Base-by-base conservation (phyloP, 2,888 invertebrate species). In the Campopleginae sp. region DNA sequence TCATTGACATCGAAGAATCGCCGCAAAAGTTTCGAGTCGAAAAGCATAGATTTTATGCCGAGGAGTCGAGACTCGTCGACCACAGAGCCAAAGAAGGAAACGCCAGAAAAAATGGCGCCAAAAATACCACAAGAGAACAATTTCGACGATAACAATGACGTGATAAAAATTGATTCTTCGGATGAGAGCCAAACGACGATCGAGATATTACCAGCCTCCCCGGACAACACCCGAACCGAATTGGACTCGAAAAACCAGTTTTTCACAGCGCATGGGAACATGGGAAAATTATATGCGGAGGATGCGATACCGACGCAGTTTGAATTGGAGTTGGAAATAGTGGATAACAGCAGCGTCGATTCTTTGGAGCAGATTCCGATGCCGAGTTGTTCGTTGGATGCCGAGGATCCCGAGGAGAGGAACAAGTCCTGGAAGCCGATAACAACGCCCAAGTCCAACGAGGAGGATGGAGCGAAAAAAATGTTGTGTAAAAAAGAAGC, bases 111-210 rank as follows among this genome's bases (percentile, higher is more conserved):
- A n/a, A 31, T 7, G 12, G 10, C n/a, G 51, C 23, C 19, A 23
- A 74, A 71, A 44, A 61, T 12, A 12, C 54, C 38, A 6, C 46
- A 70, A 27, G 58, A 27, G 0, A 79, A 74, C 12, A 80, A 79
- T 8, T n/a, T 38, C 0, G 85, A 85, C 6, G 76, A 76, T 23
- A 65, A 58, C 19, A 81, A 68, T 80, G 89, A 89, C 7, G 89
- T 92, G 17, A 93, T 93, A 58, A 92, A 93, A 80, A 86, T 93
- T 4, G 93, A 93, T 42, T 91, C 93, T 0, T 93, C 92, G 14
- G 93, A 93, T 48, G 93, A 93, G 61, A 93, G 92, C 86, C 92
- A 93, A 85, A 92, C 92, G 5, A 93, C 93, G 0, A 92, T 75
- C 6, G 74, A 75, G 31, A 38, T 75, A 3, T 75, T 75, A 46